Evolutionary conservation across 2,113 vertebrate genomes (phyloP).

Genomic region (Clarias gariepinus): DNA sequence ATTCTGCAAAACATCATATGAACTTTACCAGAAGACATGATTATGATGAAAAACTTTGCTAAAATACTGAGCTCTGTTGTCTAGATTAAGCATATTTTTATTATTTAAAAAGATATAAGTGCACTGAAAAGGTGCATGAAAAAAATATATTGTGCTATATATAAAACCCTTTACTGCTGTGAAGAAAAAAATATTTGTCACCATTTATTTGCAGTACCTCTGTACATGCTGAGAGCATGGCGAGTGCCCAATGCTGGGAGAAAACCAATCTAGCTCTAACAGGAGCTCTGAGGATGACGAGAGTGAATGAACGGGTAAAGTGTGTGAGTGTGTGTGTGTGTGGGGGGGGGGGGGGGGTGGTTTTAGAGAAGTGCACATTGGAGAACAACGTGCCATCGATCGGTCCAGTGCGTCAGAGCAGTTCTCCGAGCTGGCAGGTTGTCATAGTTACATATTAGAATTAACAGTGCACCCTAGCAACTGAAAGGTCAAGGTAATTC

Average conservation of each 20-base stretch:
- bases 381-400: constrained; percentile 51
- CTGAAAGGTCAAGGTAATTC: constrained; percentile 58
- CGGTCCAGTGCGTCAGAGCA: constrained; percentile 49
- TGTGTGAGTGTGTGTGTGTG: background rate
- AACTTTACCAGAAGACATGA: background rate
- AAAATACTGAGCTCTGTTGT: background rate
- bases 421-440: constrained; percentile 43
- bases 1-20: background rate
- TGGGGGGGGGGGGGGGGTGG: background rate
- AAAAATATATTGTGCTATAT: background rate
- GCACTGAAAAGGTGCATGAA: background rate
- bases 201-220: background rate
- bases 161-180: background rate
- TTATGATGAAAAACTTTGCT: background rate
- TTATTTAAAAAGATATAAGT: background rate
- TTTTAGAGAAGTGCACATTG: constrained; percentile 42
- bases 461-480: constrained; percentile 57
- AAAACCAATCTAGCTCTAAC: constrained; percentile 10
- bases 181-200: background rate
- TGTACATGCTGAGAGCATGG: background rate
- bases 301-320: constrained; percentile 33
- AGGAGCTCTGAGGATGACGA: constrained; percentile 8
- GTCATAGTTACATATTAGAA: constrained; percentile 60
- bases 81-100: background rate
- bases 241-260: constrained; percentile 23